phyloP scores from a whole-genome alignment of 2,797 vertebrate species.

The Artibeus jamaicensis region DNA sequence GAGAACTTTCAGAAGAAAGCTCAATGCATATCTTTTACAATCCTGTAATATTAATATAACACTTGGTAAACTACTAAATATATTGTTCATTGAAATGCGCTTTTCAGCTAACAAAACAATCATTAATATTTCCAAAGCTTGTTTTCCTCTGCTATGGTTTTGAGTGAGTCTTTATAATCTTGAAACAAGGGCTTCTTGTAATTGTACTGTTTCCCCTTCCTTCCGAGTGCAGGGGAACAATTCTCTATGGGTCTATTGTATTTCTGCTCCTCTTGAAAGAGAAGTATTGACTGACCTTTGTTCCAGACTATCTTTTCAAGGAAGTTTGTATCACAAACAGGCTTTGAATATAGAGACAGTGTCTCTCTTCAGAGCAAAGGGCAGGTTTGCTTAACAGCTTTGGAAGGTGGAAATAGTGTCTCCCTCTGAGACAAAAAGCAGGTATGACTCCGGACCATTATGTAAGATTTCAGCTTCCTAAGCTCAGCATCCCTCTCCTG shows the following conservation, averaged over 20 bases:
- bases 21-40: neutral
- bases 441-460: neutral
- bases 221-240: neutral
- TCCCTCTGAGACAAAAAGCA: neutral
- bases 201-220: neutral
- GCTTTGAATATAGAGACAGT: constrained; percentile 16
- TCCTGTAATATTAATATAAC: neutral
- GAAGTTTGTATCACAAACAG: neutral
- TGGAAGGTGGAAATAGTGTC: neutral
- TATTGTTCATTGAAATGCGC: neutral
- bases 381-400: neutral
- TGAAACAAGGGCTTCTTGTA: neutral
- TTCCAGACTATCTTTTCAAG: neutral
- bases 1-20: neutral
- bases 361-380: constrained; percentile 17
- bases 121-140: constrained; percentile 29
- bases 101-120: neutral
- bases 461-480: neutral
- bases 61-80: neutral
- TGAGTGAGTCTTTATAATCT: neutral
- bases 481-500: neutral
- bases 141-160: constrained; percentile 31
- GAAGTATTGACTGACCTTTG: neutral
- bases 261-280: constrained; percentile 45
- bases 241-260: neutral